These are phyloP conservation scores for Dasyprocta punctata DNA, from an alignment of 2,113 vertebrate genomes.

Conservation along the genomic window DNA sequence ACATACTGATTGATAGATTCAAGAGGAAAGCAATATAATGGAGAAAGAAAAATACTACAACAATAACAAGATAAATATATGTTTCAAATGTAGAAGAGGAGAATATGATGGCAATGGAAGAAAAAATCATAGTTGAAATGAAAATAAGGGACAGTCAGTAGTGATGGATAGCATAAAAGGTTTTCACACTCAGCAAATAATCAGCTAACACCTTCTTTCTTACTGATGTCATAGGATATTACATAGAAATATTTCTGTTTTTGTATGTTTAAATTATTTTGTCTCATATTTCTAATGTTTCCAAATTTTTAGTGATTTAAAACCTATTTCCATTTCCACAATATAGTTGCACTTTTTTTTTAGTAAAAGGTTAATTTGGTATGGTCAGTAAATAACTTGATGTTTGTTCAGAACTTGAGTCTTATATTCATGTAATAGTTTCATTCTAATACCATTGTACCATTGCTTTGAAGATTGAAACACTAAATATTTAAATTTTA, in stretches of 20 bases:
- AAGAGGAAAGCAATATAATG: neutral
- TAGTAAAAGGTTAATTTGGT: neutral
- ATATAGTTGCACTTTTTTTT: neutral
- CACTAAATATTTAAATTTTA: constrained; percentile 31
- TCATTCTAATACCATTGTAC: neutral
- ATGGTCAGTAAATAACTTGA: neutral
- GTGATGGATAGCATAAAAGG: neutral
- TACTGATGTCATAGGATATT: neutral
- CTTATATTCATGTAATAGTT: neutral
- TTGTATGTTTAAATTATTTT: neutral
- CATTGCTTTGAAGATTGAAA: neutral
- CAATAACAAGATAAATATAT: neutral
- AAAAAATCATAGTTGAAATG: neutral
- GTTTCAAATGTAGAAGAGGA: neutral
- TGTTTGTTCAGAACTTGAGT: constrained; percentile 3
- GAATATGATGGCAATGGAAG: neutral
- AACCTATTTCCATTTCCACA: neutral
- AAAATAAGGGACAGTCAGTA: neutral
- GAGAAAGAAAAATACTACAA: neutral
- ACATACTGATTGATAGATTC: neutral
- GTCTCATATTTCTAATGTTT: neutral
- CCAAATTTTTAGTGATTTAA: neutral
- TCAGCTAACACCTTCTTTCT: neutral
- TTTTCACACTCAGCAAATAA: neutral
- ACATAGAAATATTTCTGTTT: neutral